Conservation (phyloP, 2,797 vertebrate species). For the Hippocampus kuda region DNA sequence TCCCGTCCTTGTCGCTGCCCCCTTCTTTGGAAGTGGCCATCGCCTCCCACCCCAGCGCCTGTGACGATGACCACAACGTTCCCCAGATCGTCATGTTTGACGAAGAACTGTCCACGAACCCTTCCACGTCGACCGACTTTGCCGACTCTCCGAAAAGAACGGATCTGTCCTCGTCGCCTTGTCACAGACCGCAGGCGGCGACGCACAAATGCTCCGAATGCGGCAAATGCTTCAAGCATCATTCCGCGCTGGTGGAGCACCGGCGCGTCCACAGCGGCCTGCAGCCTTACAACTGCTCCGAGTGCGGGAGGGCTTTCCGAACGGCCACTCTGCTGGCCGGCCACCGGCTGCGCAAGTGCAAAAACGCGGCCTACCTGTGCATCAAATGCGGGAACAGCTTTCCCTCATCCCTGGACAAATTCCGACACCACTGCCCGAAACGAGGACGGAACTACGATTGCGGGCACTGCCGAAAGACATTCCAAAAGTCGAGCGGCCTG, state of each 20-base stretch:
- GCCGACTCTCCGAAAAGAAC: slow-evolving; percentile 52
- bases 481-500: slow-evolving; percentile 56
- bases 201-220: slow-evolving; percentile 57
- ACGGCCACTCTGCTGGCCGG: slow-evolving; percentile 62
- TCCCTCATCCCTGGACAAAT: slow-evolving; percentile 62
- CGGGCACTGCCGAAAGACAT: slow-evolving; percentile 56
- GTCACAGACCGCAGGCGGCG: slow-evolving; percentile 37
- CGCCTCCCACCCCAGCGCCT: slow-evolving; percentile 54
- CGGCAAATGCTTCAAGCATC: slow-evolving; percentile 61
- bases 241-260: slow-evolving; percentile 59
- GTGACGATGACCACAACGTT: slow-evolving; percentile 56
- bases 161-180: slow-evolving; percentile 33
- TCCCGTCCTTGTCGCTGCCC: slow-evolving; percentile 59
- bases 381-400: slow-evolving; percentile 66
- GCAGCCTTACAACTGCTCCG: slow-evolving; percentile 63
- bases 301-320: slow-evolving; percentile 60
- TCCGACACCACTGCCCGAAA: slow-evolving; percentile 61
- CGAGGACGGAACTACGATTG: slow-evolving; percentile 49
- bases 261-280: slow-evolving; percentile 58
- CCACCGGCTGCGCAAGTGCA: slow-evolving; percentile 61
- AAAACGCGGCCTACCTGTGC: slow-evolving; percentile 62
- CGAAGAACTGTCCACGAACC: slow-evolving; percentile 60
- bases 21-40: slow-evolving; percentile 64
- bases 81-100: slow-evolving; percentile 66
- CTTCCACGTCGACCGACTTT: slow-evolving; percentile 59